These are phyloP conservation scores for Streblospio benedicti DNA, from an alignment of 1,140 invertebrate species.

Conservation along the genomic window DNA sequence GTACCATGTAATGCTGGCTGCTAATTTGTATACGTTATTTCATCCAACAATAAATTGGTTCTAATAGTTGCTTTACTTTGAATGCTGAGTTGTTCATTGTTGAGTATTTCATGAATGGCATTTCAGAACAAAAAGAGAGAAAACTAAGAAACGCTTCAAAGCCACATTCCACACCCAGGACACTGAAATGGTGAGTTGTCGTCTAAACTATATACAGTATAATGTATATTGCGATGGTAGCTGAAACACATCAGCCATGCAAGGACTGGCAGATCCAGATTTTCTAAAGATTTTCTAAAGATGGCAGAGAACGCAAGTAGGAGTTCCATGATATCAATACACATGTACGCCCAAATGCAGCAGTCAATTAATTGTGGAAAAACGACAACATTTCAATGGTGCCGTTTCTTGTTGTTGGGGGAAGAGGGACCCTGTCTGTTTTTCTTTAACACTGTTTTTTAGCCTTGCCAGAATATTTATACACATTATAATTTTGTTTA, in stretches of 20 bases:
- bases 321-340: not conserved
- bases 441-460: no score
- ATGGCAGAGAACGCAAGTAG: not conserved
- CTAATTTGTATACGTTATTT: no score
- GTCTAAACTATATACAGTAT: not conserved
- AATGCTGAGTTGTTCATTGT: no score
- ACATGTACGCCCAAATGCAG: not conserved
- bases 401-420: no score
- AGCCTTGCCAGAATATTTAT: no score
- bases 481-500: no score
- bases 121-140: not conserved
- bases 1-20: no score
- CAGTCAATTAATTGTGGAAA: not conserved
- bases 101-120: no score
- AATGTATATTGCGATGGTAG: not conserved
- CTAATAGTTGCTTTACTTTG: no score
- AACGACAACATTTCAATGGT: not conserved
- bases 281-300: not conserved
- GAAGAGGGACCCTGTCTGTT: no score
- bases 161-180: slow-evolving; percentile 54
- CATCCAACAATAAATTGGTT: no score
- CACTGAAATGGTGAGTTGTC: slow-evolving; percentile 48
- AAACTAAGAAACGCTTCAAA: slow-evolving; percentile 19
- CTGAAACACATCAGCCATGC: not conserved
- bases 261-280: not conserved